Evolutionary conservation across 2,888 invertebrate species (phyloP), one percentile per base, ranked within the genome.

Genomic region (Drosophila rubida): DNA sequence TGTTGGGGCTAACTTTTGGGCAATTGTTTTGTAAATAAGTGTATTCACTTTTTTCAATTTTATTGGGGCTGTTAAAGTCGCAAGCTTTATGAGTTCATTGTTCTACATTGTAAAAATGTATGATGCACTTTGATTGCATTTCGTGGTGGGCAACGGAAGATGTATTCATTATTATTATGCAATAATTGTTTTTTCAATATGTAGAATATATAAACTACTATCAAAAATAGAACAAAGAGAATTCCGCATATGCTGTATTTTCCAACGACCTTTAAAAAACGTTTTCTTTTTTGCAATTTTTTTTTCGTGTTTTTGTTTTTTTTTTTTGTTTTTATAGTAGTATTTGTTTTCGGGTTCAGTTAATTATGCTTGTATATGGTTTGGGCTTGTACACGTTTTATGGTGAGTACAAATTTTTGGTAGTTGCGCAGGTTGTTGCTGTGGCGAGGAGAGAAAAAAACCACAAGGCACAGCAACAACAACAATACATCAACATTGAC

Each of bases 211-310:
- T 78, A 74, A 68, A 75, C 80, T 72, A 85, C 85, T 81, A 81
- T 81, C 81, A 81, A 85, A 81, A 81, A 81, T 81, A 81, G 82
- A 82, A 81, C 79, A 75, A 85, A 85, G 69, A 65, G 64, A 81
- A 81, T 72, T 77, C 65, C n/a, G 32, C 32, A 32, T 19, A 49
- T 61, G 39, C 8, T 8, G 25, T 27, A 41, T 35, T 50, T 49
- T 22, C 16, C 48, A 49, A 48, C 13, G 16, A 23, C 1, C 25
- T 6, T 60, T 50, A 9, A 50, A 16, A 14, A 8, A 35, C n/a
- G 14, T 25, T 44, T 37, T 25, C 4, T 25, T 30, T 13, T 49
- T 41, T 19, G 1, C 19, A 19, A 14, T n/a, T 35, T 30, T n/a
- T 32, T 16, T 55, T 32, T 54, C 11, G 19, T 46, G 3, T 19